Conservation (phyloP, 1,140 invertebrate genomes). For the Hermatobates lingyangjiaoensis region DNA sequence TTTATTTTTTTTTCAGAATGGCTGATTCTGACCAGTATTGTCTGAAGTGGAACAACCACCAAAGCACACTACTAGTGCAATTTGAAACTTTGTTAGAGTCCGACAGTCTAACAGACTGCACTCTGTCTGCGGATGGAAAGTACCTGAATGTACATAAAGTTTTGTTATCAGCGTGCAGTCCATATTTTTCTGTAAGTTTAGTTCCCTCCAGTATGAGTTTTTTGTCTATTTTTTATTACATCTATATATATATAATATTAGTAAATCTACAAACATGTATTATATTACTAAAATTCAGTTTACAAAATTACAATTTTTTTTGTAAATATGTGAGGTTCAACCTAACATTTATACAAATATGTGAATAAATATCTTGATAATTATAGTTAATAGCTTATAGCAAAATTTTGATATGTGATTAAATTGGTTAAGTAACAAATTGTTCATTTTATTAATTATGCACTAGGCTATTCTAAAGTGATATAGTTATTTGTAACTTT, state of each 20-base stretch:
- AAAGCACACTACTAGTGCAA: constrained; percentile 30
- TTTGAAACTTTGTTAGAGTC: constrained; percentile 30
- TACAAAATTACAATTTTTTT: background rate
- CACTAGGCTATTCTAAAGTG: background rate
- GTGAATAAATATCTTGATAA: background rate
- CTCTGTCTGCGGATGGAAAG: constrained; percentile 32
- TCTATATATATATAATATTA: background rate
- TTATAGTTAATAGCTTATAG: too few species aligned
- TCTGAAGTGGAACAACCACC: constrained; percentile 37
- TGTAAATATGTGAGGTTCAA: background rate
- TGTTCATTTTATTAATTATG: background rate
- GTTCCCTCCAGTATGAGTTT: background rate
- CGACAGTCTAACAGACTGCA: constrained; percentile 33
- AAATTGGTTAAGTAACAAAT: background rate
- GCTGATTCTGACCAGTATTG: constrained; percentile 30
- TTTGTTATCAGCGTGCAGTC: constrained; percentile 33
- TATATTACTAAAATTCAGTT: background rate
- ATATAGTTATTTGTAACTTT: background rate
- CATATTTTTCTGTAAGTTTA: constrained; percentile 29
- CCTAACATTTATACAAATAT: background rate
- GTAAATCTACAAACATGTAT: background rate
- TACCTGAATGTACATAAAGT: constrained; percentile 34
- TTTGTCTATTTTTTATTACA: background rate
- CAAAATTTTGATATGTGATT: too few species aligned
- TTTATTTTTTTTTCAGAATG: too few species aligned